phyloP scores from a whole-genome alignment of 2,797 vertebrate genomes.

The Linurgus olivaceus region DNA sequence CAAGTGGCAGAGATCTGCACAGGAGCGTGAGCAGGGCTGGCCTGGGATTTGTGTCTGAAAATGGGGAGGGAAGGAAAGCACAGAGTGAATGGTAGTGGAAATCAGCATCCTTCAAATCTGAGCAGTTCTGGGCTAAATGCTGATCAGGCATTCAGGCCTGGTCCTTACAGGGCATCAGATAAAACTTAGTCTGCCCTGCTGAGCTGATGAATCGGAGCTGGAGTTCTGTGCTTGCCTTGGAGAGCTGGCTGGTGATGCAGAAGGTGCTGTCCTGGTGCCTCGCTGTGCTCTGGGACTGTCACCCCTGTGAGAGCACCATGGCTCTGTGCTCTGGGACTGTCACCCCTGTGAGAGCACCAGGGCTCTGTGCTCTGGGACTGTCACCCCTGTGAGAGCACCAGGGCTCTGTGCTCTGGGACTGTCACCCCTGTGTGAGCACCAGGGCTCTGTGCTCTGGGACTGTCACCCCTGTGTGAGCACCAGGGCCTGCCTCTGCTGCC shows the following conservation, averaged over 20 bases:
- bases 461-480: not conserved
- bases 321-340: too few relatives aligned
- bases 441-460: not conserved
- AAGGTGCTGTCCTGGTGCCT: not conserved
- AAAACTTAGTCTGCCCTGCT: not conserved
- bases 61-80: not conserved
- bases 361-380: too few relatives aligned
- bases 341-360: too few relatives aligned
- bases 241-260: not conserved
- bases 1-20: fast-evolving
- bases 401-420: too few relatives aligned
- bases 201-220: not conserved
- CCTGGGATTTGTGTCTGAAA: not conserved
- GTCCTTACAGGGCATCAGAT: not conserved
- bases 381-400: too few relatives aligned
- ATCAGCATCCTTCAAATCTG: not conserved
- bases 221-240: not conserved
- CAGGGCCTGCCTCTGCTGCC: not conserved
- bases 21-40: not conserved
- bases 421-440: too few relatives aligned
- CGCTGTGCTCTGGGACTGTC: not conserved
- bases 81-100: not conserved
- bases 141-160: fast-evolving
- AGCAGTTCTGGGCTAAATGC: too few relatives aligned
- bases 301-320: not conserved